These are phyloP conservation scores for Acrocephalus scirpaceus DNA, from an alignment of 2,797 vertebrate genomes.

Conservation along the genomic window DNA sequence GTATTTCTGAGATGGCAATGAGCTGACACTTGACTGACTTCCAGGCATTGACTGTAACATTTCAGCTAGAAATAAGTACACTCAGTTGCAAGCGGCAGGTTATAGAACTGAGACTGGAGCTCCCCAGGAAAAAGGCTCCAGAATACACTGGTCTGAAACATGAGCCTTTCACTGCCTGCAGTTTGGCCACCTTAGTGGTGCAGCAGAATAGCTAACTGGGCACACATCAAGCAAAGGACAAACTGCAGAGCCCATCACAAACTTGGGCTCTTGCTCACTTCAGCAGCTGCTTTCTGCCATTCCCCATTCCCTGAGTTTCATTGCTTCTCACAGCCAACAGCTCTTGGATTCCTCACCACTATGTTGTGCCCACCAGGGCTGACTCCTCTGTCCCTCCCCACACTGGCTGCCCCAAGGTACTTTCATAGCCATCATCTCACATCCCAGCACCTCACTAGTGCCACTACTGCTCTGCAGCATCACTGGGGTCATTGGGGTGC, in stretches of 20 bases:
- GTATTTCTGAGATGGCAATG: not conserved
- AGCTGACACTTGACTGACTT: not conserved
- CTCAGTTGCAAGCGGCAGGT: not conserved
- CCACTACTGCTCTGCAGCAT: not conserved
- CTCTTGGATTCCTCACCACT: not conserved
- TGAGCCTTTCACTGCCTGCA: not conserved
- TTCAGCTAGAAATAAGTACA: slow-evolving; percentile 1
- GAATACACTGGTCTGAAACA: not conserved
- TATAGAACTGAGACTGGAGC: not conserved
- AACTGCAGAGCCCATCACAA: not conserved
- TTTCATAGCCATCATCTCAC: rapidly evolving
- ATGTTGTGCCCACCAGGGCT: no score
- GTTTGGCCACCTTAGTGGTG: not conserved
- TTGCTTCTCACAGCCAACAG: not conserved
- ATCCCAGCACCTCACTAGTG: not conserved
- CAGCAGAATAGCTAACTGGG: not conserved
- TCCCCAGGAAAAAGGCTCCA: not conserved
- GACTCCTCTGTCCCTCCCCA: rapidly evolving
- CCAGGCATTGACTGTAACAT: not conserved
- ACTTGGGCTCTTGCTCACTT: not conserved
- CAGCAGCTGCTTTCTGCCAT: not conserved
- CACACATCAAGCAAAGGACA: not conserved
- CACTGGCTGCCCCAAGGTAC: rapidly evolving
- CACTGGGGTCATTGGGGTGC: not conserved
- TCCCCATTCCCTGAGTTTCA: not conserved